Evolutionary conservation across 2,797 vertebrate genomes (phyloP).

Genomic region (Lerista edwardsae): DNA sequence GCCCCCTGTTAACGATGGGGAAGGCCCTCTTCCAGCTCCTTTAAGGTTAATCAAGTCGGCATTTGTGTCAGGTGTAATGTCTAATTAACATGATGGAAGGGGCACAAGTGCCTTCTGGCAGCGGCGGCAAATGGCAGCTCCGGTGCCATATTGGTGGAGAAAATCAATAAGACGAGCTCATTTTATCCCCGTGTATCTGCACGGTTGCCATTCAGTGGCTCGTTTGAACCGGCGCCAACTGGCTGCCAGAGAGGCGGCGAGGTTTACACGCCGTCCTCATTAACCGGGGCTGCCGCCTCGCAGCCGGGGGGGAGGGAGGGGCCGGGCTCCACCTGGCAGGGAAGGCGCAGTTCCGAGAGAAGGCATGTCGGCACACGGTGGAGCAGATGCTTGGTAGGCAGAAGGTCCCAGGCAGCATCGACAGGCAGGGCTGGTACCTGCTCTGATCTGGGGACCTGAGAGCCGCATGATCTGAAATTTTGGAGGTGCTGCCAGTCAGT

Average conservation of each 20-base stretch:
- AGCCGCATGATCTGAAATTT: no score
- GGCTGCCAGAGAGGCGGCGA: conserved; percentile 60
- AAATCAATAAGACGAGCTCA: conserved; percentile 82
- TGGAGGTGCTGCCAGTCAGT: no score
- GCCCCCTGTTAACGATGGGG: conserved; percentile 75
- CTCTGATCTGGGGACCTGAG: no score
- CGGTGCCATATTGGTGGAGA: conserved; percentile 82
- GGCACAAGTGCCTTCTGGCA: conserved; percentile 73
- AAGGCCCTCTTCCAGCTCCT: conserved; percentile 77
- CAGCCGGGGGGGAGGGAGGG: conserved; percentile 26
- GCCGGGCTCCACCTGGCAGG: background rate
- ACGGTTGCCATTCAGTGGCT: conserved; percentile 72
- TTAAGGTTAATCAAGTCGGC: conserved; percentile 84
- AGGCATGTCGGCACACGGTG: background rate
- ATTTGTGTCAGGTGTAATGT: conserved; percentile 84
- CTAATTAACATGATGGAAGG: conserved; percentile 84
- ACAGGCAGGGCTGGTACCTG: no score
- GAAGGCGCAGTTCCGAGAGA: background rate
- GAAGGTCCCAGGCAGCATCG: no score
- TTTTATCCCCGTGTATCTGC: conserved; percentile 79
- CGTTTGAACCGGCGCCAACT: conserved; percentile 76
- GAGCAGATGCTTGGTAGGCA: no score
- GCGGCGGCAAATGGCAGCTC: conserved; percentile 77
- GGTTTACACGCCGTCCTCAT: conserved; percentile 44
- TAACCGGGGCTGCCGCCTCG: conserved; percentile 39